These are phyloP conservation scores for Poecilia gillii DNA, from an alignment of 2,797 vertebrate species.

Conservation along the genomic window DNA sequence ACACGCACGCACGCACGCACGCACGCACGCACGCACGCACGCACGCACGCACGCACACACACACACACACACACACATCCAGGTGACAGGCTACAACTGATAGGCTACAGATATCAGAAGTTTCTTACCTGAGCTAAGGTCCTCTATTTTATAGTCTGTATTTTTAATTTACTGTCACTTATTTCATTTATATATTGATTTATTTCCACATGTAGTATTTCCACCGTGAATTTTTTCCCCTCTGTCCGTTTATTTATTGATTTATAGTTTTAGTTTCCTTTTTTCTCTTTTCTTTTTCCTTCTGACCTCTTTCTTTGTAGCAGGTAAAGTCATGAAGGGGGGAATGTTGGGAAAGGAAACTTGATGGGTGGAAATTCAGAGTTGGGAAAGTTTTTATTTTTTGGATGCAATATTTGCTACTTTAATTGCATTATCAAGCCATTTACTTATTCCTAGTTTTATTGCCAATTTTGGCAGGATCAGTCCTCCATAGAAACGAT, in stretches of 20 bases:
- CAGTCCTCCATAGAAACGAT: neutral
- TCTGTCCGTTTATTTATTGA: neutral
- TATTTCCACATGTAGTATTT: neutral
- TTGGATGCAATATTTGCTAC: neutral
- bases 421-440: neutral
- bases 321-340: no score
- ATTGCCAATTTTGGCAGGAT: neutral
- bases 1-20: no score
- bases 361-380: neutral
- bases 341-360: no score
- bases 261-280: neutral
- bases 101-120: neutral
- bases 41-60: neutral
- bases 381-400: neutral
- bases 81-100: neutral
- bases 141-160: neutral
- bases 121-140: neutral
- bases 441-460: neutral
- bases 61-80: neutral
- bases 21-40: no score
- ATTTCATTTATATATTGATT: neutral
- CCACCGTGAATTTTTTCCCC: no score
- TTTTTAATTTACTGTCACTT: neutral
- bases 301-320: neutral
- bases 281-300: neutral